Evolutionary conservation across 2,888 invertebrate genomes (phyloP).

Genomic region (Limnephilus marmoratus): DNA sequence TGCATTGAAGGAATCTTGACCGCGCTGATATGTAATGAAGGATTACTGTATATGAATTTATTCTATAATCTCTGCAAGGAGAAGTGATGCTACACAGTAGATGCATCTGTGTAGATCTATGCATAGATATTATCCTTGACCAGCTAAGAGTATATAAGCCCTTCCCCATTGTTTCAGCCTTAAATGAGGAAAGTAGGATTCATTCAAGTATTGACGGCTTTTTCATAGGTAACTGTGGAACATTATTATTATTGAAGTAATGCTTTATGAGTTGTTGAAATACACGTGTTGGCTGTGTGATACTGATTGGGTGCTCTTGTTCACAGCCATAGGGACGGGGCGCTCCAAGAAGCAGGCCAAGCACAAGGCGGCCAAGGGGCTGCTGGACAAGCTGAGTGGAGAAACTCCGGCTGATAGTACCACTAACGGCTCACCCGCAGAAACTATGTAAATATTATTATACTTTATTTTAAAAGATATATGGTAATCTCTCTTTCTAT

Average conservation of each 20-base stretch:
- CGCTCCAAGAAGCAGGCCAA: constrained; percentile 98
- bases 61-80: neutral
- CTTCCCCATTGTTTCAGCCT: neutral
- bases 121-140: neutral
- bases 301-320: constrained; percentile 12
- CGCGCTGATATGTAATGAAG: neutral
- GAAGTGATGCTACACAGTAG: neutral
- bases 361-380: constrained; percentile 94
- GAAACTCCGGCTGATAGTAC: constrained; percentile 81
- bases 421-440: constrained; percentile 75
- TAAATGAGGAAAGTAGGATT: neutral
- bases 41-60: neutral
- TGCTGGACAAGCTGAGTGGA: constrained; percentile 91
- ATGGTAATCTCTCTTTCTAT: too few relatives aligned
- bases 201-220: neutral
- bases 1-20: too few relatives aligned
- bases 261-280: neutral
- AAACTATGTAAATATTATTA: constrained; percentile 70
- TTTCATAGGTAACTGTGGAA: neutral
- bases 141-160: neutral
- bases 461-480: too few relatives aligned
- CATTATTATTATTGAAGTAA: neutral
- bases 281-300: neutral
- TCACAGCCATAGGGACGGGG: constrained; percentile 90
- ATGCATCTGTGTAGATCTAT: neutral